These are phyloP conservation scores for Xerus rutilus DNA, from an alignment of 2,797 vertebrate genomes.

Conservation along the genomic window DNA sequence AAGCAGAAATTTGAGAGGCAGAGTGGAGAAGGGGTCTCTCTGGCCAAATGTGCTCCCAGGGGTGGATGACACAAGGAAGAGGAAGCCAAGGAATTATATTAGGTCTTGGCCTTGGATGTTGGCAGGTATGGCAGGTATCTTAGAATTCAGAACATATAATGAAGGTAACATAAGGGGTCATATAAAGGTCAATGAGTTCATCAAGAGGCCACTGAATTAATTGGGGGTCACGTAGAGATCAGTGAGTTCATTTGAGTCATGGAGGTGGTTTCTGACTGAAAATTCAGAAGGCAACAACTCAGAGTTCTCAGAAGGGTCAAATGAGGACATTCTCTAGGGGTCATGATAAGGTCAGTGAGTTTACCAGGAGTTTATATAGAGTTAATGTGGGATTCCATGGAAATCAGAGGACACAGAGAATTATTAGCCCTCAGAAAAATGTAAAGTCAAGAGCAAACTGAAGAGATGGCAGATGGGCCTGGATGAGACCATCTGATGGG, in stretches of 20 bases:
- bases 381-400: background rate
- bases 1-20: background rate
- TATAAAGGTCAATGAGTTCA: background rate
- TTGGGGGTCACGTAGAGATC: background rate
- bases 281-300: background rate
- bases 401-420: constrained; percentile 30
- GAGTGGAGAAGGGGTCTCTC: background rate
- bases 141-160: constrained; percentile 22
- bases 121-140: background rate
- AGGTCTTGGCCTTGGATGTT: constrained; percentile 10
- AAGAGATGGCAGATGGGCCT: background rate
- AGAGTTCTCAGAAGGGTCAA: background rate
- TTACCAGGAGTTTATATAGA: background rate
- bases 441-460: constrained; percentile 40
- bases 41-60: background rate
- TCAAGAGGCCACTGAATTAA: constrained; percentile 23
- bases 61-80: background rate
- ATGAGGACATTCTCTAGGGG: background rate
- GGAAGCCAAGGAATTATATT: background rate
- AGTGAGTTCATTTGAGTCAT: background rate
- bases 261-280: constrained; percentile 37
- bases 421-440: constrained; percentile 44
- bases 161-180: background rate
- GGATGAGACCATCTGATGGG: background rate
- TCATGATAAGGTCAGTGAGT: background rate